Evolutionary conservation across 2,113 vertebrate genomes (phyloP).

Genomic region (Gobio gobio): DNA sequence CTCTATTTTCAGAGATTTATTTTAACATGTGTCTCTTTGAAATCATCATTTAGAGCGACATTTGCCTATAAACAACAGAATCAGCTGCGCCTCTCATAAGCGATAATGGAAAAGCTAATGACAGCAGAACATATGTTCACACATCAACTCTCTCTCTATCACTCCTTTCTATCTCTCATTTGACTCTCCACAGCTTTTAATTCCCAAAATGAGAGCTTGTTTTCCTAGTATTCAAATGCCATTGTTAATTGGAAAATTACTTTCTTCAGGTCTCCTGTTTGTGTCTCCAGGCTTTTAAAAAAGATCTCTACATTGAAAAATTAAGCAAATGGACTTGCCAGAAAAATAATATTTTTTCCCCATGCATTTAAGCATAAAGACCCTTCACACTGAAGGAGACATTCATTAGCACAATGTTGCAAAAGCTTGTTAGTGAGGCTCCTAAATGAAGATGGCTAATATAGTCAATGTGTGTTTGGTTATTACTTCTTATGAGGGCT

Average conservation of each 20-base stretch:
- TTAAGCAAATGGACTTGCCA: slow-evolving; percentile 40
- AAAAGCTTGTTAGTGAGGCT: slow-evolving; percentile 34
- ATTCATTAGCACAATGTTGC: slow-evolving; percentile 32
- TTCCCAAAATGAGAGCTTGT: slow-evolving; percentile 16
- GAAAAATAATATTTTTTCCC: slow-evolving; percentile 25
- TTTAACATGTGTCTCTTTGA: slow-evolving; percentile 6
- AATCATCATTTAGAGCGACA: slow-evolving; percentile 42
- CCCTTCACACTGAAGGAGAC: slow-evolving; percentile 25
- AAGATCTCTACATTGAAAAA: slow-evolving; percentile 4
- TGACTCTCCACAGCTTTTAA: slow-evolving; percentile 35
- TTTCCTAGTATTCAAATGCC: slow-evolving; percentile 25
- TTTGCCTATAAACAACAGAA: slow-evolving; percentile 57
- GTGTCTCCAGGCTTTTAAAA: not conserved
- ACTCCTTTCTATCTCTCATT: slow-evolving; percentile 28
- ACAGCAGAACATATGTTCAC: slow-evolving; percentile 60
- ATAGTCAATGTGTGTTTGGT: slow-evolving; percentile 37
- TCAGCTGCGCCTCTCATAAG: slow-evolving; percentile 49
- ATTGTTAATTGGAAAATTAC: slow-evolving; percentile 26
- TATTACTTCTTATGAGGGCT: slow-evolving; percentile 47
- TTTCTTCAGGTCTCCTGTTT: slow-evolving; percentile 34
- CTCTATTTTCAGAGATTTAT: slow-evolving; percentile 22
- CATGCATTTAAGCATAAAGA: slow-evolving; percentile 38
- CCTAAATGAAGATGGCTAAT: slow-evolving; percentile 53
- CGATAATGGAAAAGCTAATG: slow-evolving; percentile 62
- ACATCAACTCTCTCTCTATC: slow-evolving; percentile 53